Evolutionary conservation across 2,113 vertebrate genomes (phyloP).

Genomic region (Planiliza haematocheilus): DNA sequence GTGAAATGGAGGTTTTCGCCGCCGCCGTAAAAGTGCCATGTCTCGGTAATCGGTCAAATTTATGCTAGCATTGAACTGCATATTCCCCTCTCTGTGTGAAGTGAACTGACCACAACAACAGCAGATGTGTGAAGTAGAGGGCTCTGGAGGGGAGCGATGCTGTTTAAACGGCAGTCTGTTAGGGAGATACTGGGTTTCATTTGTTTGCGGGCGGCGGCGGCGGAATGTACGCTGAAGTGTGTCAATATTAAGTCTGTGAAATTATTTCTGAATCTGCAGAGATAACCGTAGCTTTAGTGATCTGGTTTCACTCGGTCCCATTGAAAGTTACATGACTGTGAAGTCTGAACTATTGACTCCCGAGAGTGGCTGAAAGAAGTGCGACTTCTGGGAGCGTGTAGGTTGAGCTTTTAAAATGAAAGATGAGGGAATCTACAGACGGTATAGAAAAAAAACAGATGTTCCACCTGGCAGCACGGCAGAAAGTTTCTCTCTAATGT

Average conservation of each 20-base stretch:
- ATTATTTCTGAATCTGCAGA: conserved; percentile 5
- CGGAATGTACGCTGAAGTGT: background rate
- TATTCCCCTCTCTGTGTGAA: conserved; percentile 22
- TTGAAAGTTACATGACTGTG: background rate
- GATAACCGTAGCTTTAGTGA: conserved; percentile 6
- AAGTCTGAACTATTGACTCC: conserved; percentile 37
- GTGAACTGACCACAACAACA: conserved; percentile 40
- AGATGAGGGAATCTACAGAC: conserved; percentile 10
- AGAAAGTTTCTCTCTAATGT: background rate
- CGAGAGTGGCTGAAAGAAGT: background rate
- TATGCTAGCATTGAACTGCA: conserved; percentile 27
- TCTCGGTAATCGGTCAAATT: conserved; percentile 49
- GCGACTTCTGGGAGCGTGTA: conserved; percentile 6
- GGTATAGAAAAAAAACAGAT: conserved; percentile 15
- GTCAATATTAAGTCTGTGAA: conserved; percentile 1
- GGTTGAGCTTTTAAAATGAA: conserved; percentile 25
- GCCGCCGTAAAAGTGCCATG: conserved; percentile 41
- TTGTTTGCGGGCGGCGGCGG: conserved; percentile 1
- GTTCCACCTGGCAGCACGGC: conserved; percentile 7
- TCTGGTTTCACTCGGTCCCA: conserved; percentile 22
- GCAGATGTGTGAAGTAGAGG: background rate
- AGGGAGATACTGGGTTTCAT: background rate
- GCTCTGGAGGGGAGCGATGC: background rate
- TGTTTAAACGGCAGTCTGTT: background rate
- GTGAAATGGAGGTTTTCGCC: conserved; percentile 63